Percentiles rank a stretch among this genome's conserved stretches.
These are phyloP conservation scores for Neocrepidodera transversa DNA, from an alignment of 2,888 invertebrate genomes.

Conservation along the genomic window DNA sequence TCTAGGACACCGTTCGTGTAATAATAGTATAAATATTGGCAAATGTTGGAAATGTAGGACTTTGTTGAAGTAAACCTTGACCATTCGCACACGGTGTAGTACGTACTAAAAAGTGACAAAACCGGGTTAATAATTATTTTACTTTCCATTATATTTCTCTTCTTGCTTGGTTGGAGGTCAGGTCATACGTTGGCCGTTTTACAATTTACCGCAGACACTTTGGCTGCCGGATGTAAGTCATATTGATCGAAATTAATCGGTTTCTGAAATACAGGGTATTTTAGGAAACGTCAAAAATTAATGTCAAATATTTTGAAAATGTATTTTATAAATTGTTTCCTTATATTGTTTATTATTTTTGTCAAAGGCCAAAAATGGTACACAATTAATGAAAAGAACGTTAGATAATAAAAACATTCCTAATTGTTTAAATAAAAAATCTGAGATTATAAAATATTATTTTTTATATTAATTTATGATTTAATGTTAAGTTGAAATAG, in stretches of 20 bases:
- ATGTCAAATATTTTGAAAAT: no score
- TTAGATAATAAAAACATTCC: no score
- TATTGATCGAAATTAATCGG: background rate
- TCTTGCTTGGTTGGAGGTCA: constrained; percentile 10
- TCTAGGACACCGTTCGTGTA: constrained; percentile 5
- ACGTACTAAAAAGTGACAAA: constrained; percentile 16
- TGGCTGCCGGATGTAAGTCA: constrained; percentile 6
- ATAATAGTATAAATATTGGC: constrained; percentile 20
- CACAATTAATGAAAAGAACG: no score
- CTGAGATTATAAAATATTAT: no score
- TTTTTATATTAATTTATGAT: no score
- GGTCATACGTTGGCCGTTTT: background rate
- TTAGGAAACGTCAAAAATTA: no score
- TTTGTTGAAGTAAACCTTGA: constrained; percentile 20
- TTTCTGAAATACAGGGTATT: background rate
- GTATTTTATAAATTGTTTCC: no score
- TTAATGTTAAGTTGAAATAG: no score
- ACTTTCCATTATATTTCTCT: constrained; percentile 18
- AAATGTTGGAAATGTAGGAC: constrained; percentile 20
- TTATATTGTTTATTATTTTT: no score
- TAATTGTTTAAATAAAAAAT: no score
- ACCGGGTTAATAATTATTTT: constrained; percentile 19
- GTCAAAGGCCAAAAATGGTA: no score
- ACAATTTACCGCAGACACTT: background rate
- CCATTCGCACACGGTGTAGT: background rate